A percentile compares a stretch with the other conserved stretches of the same genome.
Evolutionary conservation across 2,888 invertebrate genomes (phyloP).

Genomic region (Allygus modestus): DNA sequence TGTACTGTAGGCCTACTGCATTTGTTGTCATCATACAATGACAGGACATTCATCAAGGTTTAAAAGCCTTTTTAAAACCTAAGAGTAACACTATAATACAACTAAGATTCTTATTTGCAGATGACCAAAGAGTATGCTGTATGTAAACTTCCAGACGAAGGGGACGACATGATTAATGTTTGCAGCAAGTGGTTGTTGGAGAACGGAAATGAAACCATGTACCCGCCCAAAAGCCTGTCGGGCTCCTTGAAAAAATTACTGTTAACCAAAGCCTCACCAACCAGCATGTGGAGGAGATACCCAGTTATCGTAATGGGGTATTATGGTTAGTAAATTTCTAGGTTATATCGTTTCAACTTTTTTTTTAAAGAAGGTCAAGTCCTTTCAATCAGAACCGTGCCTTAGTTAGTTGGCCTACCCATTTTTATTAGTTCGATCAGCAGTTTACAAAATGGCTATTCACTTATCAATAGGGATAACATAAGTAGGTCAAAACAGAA

Average conservation of each 20-base stretch:
- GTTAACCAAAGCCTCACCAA: neutral
- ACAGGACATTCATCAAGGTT: too few species aligned
- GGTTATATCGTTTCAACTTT: neutral
- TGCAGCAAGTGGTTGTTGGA: neutral
- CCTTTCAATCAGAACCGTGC: neutral
- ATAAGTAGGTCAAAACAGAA: too few species aligned
- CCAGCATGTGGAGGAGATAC: neutral
- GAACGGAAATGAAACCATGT: neutral
- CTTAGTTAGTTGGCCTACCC: neutral
- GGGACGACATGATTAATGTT: slow-evolving; percentile 12
- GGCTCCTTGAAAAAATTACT: neutral
- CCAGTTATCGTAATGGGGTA: slow-evolving; percentile 3
- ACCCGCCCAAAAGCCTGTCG: neutral
- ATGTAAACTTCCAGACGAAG: slow-evolving; percentile 22
- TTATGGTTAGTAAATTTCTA: slow-evolving; percentile 13
- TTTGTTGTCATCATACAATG: too few species aligned
- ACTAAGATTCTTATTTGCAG: neutral
- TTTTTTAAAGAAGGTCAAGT: too few species aligned
- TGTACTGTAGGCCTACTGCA: too few species aligned
- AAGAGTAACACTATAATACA: too few species aligned
- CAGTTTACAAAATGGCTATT: neutral
- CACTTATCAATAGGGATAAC: neutral
- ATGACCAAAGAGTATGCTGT: neutral
- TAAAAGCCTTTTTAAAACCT: too few species aligned
- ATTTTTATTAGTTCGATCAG: neutral